Percentiles rank a stretch among this genome's conserved stretches.
phyloP scores from a whole-genome alignment of 2,797 vertebrate genomes.

The Rhyacichthys aspro region DNA sequence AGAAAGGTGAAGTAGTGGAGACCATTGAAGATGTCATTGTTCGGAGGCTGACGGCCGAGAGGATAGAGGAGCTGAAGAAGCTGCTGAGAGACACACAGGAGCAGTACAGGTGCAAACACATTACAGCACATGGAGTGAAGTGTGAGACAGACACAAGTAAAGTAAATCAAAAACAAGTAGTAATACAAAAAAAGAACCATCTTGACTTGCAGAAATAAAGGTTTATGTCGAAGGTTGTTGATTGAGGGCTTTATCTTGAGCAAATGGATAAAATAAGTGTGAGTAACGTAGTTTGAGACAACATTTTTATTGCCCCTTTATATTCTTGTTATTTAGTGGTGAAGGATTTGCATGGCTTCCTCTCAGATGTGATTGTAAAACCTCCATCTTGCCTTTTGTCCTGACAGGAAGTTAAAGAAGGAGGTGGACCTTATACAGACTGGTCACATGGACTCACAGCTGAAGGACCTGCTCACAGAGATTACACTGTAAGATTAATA shows the following conservation, averaged over 20 bases:
- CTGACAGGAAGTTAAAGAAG: slow-evolving; percentile 91
- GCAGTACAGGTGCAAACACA: slow-evolving; percentile 88
- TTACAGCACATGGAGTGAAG: neutral
- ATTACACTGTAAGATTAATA: slow-evolving; percentile 84
- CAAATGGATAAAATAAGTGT: no score
- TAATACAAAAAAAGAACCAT: no score
- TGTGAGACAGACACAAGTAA: no score
- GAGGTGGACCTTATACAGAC: slow-evolving; percentile 95
- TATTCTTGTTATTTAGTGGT: no score
- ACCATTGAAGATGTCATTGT: slow-evolving; percentile 99
- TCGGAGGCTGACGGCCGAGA: slow-evolving; percentile 91
- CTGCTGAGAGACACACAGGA: slow-evolving; percentile 96
- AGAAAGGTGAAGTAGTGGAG: slow-evolving; percentile 98
- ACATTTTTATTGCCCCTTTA: no score
- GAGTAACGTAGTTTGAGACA: no score
- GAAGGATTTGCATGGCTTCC: no score
- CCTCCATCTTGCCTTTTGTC: slow-evolving; percentile 2
- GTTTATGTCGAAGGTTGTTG: no score
- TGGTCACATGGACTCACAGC: slow-evolving; percentile 93
- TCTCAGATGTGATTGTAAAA: no score
- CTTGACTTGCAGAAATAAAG: no score
- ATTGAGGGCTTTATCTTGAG: no score
- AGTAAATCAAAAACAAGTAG: no score
- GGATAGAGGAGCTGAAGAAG: slow-evolving; percentile 97
- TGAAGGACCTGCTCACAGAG: slow-evolving; percentile 94